Conservation (phyloP, 2,888 invertebrate species). For the Lampropteryx suffumata region DNA sequence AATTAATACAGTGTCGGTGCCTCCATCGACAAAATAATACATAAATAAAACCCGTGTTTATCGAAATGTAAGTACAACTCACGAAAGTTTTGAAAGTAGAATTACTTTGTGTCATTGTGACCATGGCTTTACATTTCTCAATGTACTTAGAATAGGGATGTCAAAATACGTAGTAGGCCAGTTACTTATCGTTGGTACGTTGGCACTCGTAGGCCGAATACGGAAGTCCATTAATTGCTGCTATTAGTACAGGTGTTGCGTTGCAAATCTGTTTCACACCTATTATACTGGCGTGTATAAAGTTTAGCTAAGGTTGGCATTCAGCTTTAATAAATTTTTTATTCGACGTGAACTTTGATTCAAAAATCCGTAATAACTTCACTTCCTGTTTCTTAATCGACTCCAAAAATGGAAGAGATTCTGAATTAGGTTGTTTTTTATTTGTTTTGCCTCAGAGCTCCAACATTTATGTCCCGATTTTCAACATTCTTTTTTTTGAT, state of each 20-base stretch:
- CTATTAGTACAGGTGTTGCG: constrained; percentile 24
- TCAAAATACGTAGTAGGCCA: constrained; percentile 27
- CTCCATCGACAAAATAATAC: too few relatives aligned
- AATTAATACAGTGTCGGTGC: too few relatives aligned
- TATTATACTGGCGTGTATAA: constrained; percentile 12
- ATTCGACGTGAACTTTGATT: constrained; percentile 13
- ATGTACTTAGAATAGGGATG: constrained; percentile 20
- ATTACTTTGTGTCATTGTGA: neutral
- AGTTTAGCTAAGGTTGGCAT: constrained; percentile 19
- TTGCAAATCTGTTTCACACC: constrained; percentile 20
- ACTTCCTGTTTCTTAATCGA: too few relatives aligned
- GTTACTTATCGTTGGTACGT: constrained; percentile 19
- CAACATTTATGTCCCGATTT: too few relatives aligned
- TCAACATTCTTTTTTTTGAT: too few relatives aligned
- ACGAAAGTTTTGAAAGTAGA: too few relatives aligned
- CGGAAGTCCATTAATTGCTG: constrained; percentile 28
- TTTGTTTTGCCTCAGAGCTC: too few relatives aligned
- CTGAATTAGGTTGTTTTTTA: too few relatives aligned
- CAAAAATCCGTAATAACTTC: too few relatives aligned
- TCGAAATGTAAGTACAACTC: too few relatives aligned
- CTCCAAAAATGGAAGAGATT: too few relatives aligned
- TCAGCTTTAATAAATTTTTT: constrained; percentile 8
- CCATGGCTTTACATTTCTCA: constrained; percentile 2
- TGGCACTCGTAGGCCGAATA: constrained; percentile 17
- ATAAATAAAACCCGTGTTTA: too few relatives aligned